Evolutionary conservation across 2,888 invertebrate genomes (phyloP).

Genomic region (Tridacna crocea): DNA sequence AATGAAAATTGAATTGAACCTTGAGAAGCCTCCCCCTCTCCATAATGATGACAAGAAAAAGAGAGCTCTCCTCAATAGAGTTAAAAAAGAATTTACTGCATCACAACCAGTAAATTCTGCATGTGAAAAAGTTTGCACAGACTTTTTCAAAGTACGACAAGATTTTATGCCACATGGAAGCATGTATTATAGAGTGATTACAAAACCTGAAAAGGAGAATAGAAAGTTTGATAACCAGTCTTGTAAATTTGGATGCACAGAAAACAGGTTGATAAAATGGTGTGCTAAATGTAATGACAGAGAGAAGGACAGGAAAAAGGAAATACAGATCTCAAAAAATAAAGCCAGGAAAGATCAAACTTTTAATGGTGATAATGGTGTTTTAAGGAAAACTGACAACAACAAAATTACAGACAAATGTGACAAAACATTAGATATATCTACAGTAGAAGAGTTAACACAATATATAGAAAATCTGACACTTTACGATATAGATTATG

Average conservation of each 20-base stretch:
- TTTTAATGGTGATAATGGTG: neutral
- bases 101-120: slow-evolving; percentile 13
- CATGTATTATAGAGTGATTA: slow-evolving; percentile 43
- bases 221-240: slow-evolving; percentile 45
- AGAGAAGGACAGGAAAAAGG: slow-evolving; percentile 49
- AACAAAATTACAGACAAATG: neutral
- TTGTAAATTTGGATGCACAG: slow-evolving; percentile 60
- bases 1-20: slow-evolving; percentile 92
- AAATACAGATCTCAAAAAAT: slow-evolving; percentile 40
- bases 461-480: slow-evolving; percentile 64
- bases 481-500: slow-evolving; percentile 70
- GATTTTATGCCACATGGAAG: slow-evolving; percentile 47
- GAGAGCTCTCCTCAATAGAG: slow-evolving; percentile 56
- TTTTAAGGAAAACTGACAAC: neutral
- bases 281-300: slow-evolving; percentile 62
- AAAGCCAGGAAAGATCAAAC: slow-evolving; percentile 30
- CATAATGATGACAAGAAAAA: slow-evolving; percentile 92
- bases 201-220: slow-evolving; percentile 42
- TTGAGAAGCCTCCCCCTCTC: slow-evolving; percentile 92
- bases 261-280: slow-evolving; percentile 51
- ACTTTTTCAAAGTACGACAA: slow-evolving; percentile 47
- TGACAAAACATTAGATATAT: slow-evolving; percentile 2
- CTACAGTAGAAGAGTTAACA: slow-evolving; percentile 55
- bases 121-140: neutral
- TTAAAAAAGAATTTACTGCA: slow-evolving; percentile 54